Conservation (phyloP, 64 coral and sea anemone genomes). For the Montipora foliosa region DNA sequence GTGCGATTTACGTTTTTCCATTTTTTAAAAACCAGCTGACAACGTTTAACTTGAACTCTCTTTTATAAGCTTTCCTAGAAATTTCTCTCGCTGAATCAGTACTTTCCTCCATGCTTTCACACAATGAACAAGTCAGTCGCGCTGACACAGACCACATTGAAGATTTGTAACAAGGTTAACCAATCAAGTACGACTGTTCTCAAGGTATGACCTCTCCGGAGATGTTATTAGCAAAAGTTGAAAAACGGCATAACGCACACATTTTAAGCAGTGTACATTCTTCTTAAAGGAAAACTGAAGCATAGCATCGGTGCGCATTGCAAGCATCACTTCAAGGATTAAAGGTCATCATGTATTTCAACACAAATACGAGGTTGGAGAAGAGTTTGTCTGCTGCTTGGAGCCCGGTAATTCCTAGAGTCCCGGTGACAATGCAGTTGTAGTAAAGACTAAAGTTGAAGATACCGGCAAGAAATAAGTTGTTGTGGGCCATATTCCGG, state of each 20-base stretch:
- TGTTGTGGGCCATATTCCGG: background rate
- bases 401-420: conserved; percentile 7
- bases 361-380: conserved; percentile 13
- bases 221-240: background rate
- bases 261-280: background rate
- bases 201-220: background rate
- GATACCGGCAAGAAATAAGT: background rate
- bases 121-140: background rate
- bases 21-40: conserved; percentile 13
- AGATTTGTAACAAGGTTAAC: conserved; percentile 5
- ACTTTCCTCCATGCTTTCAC: conserved; percentile 26
- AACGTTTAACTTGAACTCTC: conserved; percentile 17
- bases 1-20: conserved; percentile 18
- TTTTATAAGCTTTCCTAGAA: conserved; percentile 19
- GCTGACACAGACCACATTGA: background rate
- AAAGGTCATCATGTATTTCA: conserved; percentile 24
- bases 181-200: conserved; percentile 5
- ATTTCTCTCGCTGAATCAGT: background rate
- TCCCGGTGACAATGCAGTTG: background rate
- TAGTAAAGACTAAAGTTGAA: background rate
- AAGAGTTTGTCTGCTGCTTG: background rate
- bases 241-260: background rate
- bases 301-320: background rate
- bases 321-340: conserved; percentile 23
- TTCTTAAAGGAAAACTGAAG: background rate